Evolutionary conservation across 2,888 invertebrate species (phyloP), one percentile per base, ranked within the genome.

Genomic region (Drosophila dives): DNA sequence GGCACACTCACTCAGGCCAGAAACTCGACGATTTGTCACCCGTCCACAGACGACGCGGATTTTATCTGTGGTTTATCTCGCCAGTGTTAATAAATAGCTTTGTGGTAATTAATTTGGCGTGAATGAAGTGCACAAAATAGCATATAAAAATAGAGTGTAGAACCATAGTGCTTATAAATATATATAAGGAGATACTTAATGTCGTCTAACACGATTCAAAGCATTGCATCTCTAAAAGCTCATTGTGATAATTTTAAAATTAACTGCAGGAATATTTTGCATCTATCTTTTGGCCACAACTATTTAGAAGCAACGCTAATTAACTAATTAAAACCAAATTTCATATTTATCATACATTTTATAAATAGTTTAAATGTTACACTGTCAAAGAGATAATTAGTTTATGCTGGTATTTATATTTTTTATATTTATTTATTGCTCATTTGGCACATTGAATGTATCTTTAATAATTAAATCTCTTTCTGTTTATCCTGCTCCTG

Each of bases 101-200:
- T 81, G 86, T 60, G 79, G 81, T 85, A 86, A 86, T 86, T 86
- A 87, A 86, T 86, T 86, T 85, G 79, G 69, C 79, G 61, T 74
- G 81, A 87, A 87, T 82, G 64, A 75, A 78, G 68, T 72, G 69
- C 75, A 78, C 58, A n/a, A 62, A 64, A 59, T 64, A 59, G 50
- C 54, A 58, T 29, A 50, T 49, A 50, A 29, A 54, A 64, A 64
- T 38, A 23, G 26, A 56, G 17, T 26, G 34, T 54, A 2, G 34
- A 45, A 38, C 32, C n/a, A 38, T 29, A 29, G 32, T 50, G n/a
- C 5, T 34, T 17, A 38, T 29, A 29, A 8, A 36, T 36, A 36
- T 20, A n/a, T 20, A 17, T 29, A 49, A 49, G 26, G 45, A 15
- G 45, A 4, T 8, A 15, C 23, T 45, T 49, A 49, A 26, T 11